Conservation (phyloP, 2,113 vertebrate species). For the Sander vitreus region DNA sequence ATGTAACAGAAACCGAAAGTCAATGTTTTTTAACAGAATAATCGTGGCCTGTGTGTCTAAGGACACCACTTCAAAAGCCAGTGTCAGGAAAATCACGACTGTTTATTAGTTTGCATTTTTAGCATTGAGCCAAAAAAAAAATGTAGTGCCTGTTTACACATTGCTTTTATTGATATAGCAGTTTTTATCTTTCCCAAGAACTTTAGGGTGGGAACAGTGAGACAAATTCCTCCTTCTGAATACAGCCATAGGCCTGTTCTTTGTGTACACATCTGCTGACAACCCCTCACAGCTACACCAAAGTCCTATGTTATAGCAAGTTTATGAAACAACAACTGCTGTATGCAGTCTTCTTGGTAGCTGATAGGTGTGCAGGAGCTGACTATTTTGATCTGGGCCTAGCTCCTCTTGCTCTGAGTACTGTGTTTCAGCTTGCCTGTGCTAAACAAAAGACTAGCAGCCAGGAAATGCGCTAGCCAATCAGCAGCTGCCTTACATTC, state of each 20-base stretch:
- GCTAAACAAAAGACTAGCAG: constrained; percentile 97
- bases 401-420: constrained; percentile 85
- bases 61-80: constrained; percentile 29
- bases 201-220: constrained; percentile 51
- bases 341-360: constrained; percentile 3
- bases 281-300: neutral
- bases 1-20: neutral
- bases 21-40: constrained; percentile 6
- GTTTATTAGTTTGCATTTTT: constrained; percentile 4
- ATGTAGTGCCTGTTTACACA: neutral
- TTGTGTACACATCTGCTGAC: constrained; percentile 19
- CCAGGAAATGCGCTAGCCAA: constrained; percentile 97
- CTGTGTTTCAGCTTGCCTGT: constrained; percentile 89
- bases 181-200: constrained; percentile 21
- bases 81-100: constrained; percentile 17
- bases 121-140: too few relatives aligned
- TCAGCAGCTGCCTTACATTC: constrained; percentile 92
- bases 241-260: constrained; percentile 42
- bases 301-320: neutral
- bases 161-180: constrained; percentile 12
- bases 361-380: constrained; percentile 54
- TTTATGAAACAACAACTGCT: constrained; percentile 11
- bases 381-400: constrained; percentile 84
- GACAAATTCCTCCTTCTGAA: constrained; percentile 54
- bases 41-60: constrained; percentile 18